Conservation (phyloP, 2,888 invertebrate genomes). For the Catocala nupta region DNA sequence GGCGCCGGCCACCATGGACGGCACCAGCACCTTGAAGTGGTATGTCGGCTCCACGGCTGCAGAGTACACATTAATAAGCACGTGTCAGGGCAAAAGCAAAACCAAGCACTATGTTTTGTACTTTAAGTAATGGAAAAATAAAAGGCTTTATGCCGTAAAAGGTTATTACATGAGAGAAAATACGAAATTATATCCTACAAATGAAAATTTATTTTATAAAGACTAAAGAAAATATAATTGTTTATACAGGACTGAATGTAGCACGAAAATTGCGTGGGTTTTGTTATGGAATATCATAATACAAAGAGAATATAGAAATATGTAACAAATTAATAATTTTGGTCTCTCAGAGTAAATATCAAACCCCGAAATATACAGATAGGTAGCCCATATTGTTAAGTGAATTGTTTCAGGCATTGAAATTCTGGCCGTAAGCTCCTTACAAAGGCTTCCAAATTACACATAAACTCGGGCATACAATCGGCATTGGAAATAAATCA, state of each 20-base stretch:
- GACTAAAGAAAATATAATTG: constrained; percentile 15
- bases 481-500: constrained; percentile 48
- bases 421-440: constrained; percentile 19
- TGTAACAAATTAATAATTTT: neutral
- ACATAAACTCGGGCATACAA: constrained; percentile 21
- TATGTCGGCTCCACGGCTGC: constrained; percentile 94
- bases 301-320: neutral
- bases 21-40: constrained; percentile 99
- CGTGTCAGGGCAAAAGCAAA: constrained; percentile 18
- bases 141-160: constrained; percentile 12
- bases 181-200: constrained; percentile 16
- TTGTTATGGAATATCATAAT: neutral
- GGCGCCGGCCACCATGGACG: constrained; percentile 98
- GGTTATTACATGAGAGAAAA: constrained; percentile 25
- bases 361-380: neutral
- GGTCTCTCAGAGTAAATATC: too few relatives aligned
- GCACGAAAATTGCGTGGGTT: constrained; percentile 5
- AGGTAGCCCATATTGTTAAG: constrained; percentile 4
- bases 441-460: constrained; percentile 22
- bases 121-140: constrained; percentile 6
- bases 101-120: constrained; percentile 56
- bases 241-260: constrained; percentile 25
- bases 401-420: constrained; percentile 6
- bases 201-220: constrained; percentile 19
- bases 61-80: constrained; percentile 59